These are phyloP conservation scores for Melanogrammus aeglefinus DNA, from an alignment of 2,797 vertebrate species.

Conservation along the genomic window DNA sequence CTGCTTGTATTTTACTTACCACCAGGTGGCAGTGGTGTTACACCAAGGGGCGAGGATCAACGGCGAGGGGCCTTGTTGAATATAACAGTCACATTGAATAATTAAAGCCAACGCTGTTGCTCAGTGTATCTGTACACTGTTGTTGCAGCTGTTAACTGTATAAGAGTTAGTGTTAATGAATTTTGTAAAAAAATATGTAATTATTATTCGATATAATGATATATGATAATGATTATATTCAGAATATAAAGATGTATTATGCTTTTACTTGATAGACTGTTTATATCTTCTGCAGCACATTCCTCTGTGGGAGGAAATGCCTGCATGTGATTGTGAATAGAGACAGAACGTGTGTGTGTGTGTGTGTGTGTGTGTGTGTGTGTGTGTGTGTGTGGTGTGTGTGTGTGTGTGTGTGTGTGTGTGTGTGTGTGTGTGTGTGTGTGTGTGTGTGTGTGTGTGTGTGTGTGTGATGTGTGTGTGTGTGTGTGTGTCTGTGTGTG, in stretches of 20 bases:
- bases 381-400: background rate
- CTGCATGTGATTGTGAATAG: too few species aligned
- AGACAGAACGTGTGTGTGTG: slow-evolving; percentile 7
- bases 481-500: background rate
- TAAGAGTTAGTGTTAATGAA: slow-evolving; percentile 50
- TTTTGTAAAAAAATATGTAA: slow-evolving; percentile 49
- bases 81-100: slow-evolving; percentile 63
- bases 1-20: slow-evolving; percentile 34
- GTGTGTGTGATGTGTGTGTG: slow-evolving; percentile 4
- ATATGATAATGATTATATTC: too few species aligned
- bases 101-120: slow-evolving; percentile 46
- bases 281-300: slow-evolving; percentile 24
- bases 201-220: slow-evolving; percentile 28
- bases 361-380: slow-evolving; percentile 5
- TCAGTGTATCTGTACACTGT: slow-evolving; percentile 24
- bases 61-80: slow-evolving; percentile 33
- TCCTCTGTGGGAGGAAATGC: slow-evolving; percentile 25
- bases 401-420: slow-evolving; percentile 9
- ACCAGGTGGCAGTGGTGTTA: slow-evolving; percentile 65
- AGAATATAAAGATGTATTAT: too few species aligned
- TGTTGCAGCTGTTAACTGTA: too few species aligned
- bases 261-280: too few species aligned
- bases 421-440: slow-evolving; percentile 9
- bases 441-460: slow-evolving; percentile 11
- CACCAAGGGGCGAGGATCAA: slow-evolving; percentile 27